Evolutionary conservation across 2,113 vertebrate genomes (phyloP).

Genomic region (Nothobranchius kuhntae): DNA sequence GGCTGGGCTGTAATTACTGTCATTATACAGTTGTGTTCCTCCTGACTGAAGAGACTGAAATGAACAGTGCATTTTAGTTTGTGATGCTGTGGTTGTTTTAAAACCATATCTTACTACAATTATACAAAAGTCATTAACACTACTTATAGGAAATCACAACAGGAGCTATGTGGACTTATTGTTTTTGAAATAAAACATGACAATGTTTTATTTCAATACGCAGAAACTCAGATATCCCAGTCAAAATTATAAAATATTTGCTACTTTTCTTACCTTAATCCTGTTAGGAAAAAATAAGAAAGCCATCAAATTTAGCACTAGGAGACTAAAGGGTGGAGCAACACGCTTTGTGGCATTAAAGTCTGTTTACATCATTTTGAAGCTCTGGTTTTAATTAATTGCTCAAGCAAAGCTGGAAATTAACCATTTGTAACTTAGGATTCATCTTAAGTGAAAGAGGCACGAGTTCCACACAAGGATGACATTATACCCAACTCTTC

Average conservation of each 20-base stretch:
- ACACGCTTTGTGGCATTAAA: constrained; percentile 8
- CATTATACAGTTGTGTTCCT: neutral
- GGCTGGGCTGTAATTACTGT: too few species aligned
- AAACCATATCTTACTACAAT: constrained; percentile 59
- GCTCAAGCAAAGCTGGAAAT: constrained; percentile 29
- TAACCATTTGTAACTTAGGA: constrained; percentile 21
- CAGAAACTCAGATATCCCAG: constrained; percentile 30
- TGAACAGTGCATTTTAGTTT: constrained; percentile 55
- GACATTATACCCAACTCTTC: constrained; percentile 48
- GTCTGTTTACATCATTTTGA: neutral
- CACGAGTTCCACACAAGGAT: constrained; percentile 62
- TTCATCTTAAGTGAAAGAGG: constrained; percentile 40
- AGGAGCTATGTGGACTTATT: constrained; percentile 47
- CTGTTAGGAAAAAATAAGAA: constrained; percentile 14
- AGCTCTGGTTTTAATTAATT: constrained; percentile 29
- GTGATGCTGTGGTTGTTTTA: constrained; percentile 53
- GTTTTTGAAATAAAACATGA: constrained; percentile 25
- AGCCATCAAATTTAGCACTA: neutral
- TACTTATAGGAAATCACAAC: constrained; percentile 59
- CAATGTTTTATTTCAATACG: constrained; percentile 18
- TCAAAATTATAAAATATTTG: constrained; percentile 8
- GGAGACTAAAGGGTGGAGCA: neutral
- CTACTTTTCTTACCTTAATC: constrained; percentile 15
- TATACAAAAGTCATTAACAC: constrained; percentile 68
- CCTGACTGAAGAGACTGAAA: constrained; percentile 45